These are phyloP conservation scores for Natrix natrix DNA, from an alignment of 2,797 vertebrate species.

Conservation along the genomic window DNA sequence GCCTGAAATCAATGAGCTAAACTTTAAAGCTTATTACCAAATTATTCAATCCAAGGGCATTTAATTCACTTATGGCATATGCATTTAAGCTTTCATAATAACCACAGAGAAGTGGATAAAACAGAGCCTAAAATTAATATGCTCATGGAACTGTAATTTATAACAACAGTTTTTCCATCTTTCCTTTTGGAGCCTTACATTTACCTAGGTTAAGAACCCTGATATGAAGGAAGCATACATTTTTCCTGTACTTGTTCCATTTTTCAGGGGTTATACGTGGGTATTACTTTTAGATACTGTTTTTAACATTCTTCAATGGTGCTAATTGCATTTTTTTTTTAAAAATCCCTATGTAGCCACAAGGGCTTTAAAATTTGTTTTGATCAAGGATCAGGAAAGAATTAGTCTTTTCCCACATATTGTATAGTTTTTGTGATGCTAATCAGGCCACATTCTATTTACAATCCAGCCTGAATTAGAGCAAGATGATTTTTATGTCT, in stretches of 20 bases:
- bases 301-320: not conserved
- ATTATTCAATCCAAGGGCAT: not conserved
- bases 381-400: not conserved
- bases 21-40: not conserved
- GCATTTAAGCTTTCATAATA: not conserved
- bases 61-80: not conserved
- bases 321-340: not conserved
- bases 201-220: not conserved
- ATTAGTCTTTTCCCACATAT: not conserved
- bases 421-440: not conserved
- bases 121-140: not conserved
- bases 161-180: not conserved
- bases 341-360: not conserved
- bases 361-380: not conserved
- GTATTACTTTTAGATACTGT: not conserved
- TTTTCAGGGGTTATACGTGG: not conserved
- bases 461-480: not conserved
- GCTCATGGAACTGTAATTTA: not conserved
- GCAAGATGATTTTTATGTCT: not conserved
- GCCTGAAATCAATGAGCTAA: not conserved
- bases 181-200: not conserved
- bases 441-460: not conserved
- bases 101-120: not conserved
- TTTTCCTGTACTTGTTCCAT: not conserved
- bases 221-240: not conserved